Base-by-base conservation (phyloP, 2,888 invertebrate genomes). In the Schizaphis graminum region DNA sequence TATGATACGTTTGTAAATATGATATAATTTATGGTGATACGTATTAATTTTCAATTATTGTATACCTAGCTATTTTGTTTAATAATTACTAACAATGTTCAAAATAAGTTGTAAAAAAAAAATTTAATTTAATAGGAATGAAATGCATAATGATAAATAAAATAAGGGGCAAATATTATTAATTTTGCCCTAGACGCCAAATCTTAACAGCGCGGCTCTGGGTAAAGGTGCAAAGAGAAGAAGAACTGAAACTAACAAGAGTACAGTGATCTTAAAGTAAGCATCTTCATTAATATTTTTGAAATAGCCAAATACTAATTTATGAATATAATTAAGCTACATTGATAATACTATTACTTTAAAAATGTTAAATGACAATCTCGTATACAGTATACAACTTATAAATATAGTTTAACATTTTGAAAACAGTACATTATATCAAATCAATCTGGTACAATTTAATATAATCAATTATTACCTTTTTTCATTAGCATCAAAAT, bases 401-500 rank as follows among this genome's bases (percentile, higher is more conserved):
- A 35, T n/a, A 35, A 67, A 67, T 16, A 5, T 13, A 16, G 13
- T 67, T 67, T n/a, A 3, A 67, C n/a, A 35, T 67, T n/a, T n/a
- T 67, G 16, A 67, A 67, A 67, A 67, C 5, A 67, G n/a, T n/a
- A 35, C 67, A n/a, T 67, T 67, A 16, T 0, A 67, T 16, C 67
- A 67, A 67, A 67, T 67, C 7, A n/a, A n/a, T 67, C 35, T 13
- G 77, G 77, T 77, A 0, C 0, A 77, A 77, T 41, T 61, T 53
- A 89, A 44, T 26, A 61, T 44, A 61, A 44, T 61, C 3, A 89
- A 57, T 47, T 47, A 41, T 13, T 94, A 94, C 93, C 93, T 94
- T 86, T 94, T 94, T 21, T 94, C 93, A 93, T 86, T 93, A 86
- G 90, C 57, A 90, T 94, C 93, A 90, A 94, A 94, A 94, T 94